Conservation (phyloP, 1,140 invertebrate species). For the Latrodectus geometricus region DNA sequence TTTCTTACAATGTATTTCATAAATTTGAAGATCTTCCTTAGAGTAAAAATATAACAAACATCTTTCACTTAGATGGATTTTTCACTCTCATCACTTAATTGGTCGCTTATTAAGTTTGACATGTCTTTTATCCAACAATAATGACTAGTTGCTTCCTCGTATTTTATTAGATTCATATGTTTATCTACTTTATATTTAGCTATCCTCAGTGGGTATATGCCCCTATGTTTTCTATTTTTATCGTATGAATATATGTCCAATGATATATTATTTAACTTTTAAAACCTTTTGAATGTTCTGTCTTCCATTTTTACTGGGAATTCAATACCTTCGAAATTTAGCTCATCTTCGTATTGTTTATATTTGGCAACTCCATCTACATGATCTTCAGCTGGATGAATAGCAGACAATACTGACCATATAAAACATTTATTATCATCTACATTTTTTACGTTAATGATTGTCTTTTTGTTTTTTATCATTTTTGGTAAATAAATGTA, state of each 20-base stretch:
- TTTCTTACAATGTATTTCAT: background rate
- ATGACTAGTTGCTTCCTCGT: background rate
- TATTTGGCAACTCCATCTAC: too few species aligned
- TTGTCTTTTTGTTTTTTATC: slow-evolving; percentile 31
- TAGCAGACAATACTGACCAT: slow-evolving; percentile 33
- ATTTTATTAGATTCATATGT: slow-evolving; percentile 30
- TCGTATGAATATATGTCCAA: slow-evolving; percentile 30
- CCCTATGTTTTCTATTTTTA: background rate
- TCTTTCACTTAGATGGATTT: slow-evolving; percentile 3
- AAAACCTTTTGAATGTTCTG: slow-evolving; percentile 20
- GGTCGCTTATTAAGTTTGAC: background rate
- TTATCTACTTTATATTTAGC: slow-evolving; percentile 26
- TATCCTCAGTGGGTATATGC: background rate
- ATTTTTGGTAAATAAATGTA: slow-evolving; percentile 27
- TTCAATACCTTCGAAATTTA: slow-evolving; percentile 10
- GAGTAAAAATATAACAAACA: slow-evolving; percentile 3
- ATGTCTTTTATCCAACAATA: too few species aligned
- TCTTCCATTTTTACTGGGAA: slow-evolving; percentile 11
- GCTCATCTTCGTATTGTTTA: slow-evolving; percentile 10
- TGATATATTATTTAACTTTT: slow-evolving; percentile 41
- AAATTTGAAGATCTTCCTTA: background rate
- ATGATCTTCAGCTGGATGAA: slow-evolving; percentile 20
- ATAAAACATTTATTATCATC: slow-evolving; percentile 54
- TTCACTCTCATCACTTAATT: background rate
- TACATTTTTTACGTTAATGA: too few species aligned